phyloP scores from a whole-genome alignment of 2,888 invertebrate genomes.

The Cantharis lateralis region DNA sequence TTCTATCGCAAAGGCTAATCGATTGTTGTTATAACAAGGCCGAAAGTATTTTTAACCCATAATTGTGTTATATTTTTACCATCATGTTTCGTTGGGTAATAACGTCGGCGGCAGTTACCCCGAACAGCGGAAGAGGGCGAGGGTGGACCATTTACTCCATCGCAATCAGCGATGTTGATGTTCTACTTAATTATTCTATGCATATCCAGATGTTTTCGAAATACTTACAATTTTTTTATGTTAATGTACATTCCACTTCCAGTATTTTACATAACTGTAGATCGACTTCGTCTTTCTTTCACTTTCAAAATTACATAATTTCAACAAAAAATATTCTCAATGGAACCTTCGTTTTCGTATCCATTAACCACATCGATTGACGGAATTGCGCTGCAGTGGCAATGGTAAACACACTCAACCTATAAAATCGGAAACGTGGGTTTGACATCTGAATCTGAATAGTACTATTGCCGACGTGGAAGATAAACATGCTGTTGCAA shows the following conservation, averaged over 20 bases:
- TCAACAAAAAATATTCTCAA: background rate
- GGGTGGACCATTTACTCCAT: background rate
- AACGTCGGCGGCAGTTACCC: background rate
- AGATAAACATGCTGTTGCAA: background rate
- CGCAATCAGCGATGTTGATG: background rate
- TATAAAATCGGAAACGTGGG: background rate
- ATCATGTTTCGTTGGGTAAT: background rate
- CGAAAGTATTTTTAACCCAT: background rate
- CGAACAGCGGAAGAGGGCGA: background rate
- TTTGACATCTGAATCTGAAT: background rate
- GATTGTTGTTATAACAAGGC: background rate
- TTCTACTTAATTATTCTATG: background rate
- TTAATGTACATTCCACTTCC: background rate
- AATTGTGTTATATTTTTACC: background rate
- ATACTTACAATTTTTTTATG: background rate
- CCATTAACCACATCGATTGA: background rate
- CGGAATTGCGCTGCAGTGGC: background rate
- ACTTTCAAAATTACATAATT: background rate
- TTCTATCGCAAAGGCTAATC: background rate
- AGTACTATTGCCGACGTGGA: background rate
- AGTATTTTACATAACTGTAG: background rate
- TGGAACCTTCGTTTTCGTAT: background rate
- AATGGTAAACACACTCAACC: background rate
- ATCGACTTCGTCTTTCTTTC: background rate
- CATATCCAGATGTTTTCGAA: background rate